Base-by-base conservation (phyloP, 2,888 invertebrate genomes). In the Embidobia sp. region DNA sequence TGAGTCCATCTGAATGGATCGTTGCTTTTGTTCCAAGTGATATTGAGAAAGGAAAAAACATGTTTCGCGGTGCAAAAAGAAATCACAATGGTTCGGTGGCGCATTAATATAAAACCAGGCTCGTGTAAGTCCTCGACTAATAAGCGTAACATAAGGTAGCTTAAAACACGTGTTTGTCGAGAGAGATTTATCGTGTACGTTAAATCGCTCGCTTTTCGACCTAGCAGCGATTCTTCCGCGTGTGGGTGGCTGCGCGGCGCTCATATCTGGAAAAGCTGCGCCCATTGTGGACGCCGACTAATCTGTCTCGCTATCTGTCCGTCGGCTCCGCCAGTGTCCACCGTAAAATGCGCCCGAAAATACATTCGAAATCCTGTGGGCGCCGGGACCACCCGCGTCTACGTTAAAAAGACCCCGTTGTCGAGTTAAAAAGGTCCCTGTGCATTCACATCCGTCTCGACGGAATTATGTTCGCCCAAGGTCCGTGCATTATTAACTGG, bases 141-240 rank as follows among this genome's bases (percentile, higher is more conserved):
- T 72, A 55, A 64, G 55, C 72, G 72, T 76, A 76, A 64, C 57
- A 53, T 70, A 53, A 70, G 76, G 70, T 76, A 76, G 70, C 76
- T 49, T 53, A 46, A 59, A 70, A 76, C 53, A 70, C 46, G 31
- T 75, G 69, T 72, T 75, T 69, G 42, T 44, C 59, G 31, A 49
- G 37, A 46, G 57, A 77, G 70, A 77, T 66, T 72, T 77, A 77
- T 72, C 27, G 42, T 40, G 18, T 26, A 33, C 57, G 64, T 69
- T 75, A 55, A 75, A 55, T 63, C 48, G 35, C 66, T 73, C 64
- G 49, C 64, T 55, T 64, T 53, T 48, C 55, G 64, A 55, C 27
- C 29, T 4, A 11, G 18, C n/a, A 18, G 13, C 29, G 40, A n/a
- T 15, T 13, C 33, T 53, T 55, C 27, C 55, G 46, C 26, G 61